phyloP scores from a whole-genome alignment of 92 coral and sea anemone genomes.

The Heteractis magnifica region DNA sequence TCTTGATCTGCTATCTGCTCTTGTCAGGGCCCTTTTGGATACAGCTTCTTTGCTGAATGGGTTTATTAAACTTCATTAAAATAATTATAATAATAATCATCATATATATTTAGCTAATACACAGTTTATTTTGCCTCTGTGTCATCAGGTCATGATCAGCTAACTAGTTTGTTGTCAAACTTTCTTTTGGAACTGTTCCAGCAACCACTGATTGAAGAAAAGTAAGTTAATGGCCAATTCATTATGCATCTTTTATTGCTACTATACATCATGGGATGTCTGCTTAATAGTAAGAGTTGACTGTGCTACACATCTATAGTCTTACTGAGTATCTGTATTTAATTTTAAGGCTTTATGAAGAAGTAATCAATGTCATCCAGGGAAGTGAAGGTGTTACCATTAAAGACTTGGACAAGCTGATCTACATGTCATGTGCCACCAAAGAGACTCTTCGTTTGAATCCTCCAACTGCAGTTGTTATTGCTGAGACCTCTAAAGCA shows the following conservation, averaged over 20 bases:
- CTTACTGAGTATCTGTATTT: background rate
- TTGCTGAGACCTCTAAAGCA: slow-evolving; percentile 42
- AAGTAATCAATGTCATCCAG: slow-evolving; percentile 55
- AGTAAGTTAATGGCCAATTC: slow-evolving; percentile 27
- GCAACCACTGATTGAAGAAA: slow-evolving; percentile 62
- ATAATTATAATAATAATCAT: too few species aligned
- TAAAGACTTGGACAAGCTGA: slow-evolving; percentile 58
- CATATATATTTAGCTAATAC: too few species aligned
- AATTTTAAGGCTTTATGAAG: slow-evolving; percentile 54
- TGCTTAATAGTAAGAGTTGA: background rate
- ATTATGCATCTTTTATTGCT: too few species aligned
- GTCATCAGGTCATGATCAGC: slow-evolving; percentile 64
- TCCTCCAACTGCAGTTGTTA: slow-evolving; percentile 63
- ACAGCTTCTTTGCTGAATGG: too few species aligned
- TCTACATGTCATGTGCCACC: slow-evolving; percentile 49
- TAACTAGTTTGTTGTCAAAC: slow-evolving; percentile 54
- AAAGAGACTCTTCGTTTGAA: slow-evolving; percentile 84
- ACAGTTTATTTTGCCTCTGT: background rate
- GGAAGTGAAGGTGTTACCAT: slow-evolving; percentile 35
- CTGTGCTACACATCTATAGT: background rate
- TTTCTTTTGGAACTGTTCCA: slow-evolving; percentile 54
- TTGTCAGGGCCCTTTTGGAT: too few species aligned
- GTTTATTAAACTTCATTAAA: too few species aligned
- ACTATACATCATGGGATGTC: background rate
- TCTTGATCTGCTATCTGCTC: too few species aligned